Percentiles rank a stretch among this genome's conserved stretches.
phyloP scores from a whole-genome alignment of 2,797 vertebrate genomes.

The Dermochelys coriacea region DNA sequence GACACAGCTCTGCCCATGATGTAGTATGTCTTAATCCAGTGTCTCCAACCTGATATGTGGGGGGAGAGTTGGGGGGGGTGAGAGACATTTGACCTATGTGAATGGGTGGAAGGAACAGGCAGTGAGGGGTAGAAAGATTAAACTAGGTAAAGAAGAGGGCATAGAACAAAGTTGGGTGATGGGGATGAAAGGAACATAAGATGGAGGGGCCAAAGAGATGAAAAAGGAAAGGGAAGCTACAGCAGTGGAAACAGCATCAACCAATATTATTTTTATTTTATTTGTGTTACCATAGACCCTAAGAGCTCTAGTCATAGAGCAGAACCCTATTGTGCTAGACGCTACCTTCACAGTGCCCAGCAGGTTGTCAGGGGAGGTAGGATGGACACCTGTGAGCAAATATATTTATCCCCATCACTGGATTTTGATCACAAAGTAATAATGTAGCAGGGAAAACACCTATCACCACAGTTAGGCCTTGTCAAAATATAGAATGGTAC shows the following conservation, averaged over 20 bases:
- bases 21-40: background rate
- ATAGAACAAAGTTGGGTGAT: rapidly evolving
- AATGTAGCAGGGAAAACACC: background rate
- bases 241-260: background rate
- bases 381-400: background rate
- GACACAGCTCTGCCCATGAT: background rate
- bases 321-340: background rate
- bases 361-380: background rate
- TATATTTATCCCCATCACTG: background rate
- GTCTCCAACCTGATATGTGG: background rate
- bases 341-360: background rate
- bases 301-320: background rate
- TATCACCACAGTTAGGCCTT: background rate
- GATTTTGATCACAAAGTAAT: background rate
- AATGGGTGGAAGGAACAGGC: background rate
- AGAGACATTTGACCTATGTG: background rate
- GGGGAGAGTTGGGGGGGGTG: background rate
- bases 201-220: background rate
- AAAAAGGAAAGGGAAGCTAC: rapidly evolving
- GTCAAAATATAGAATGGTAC: background rate
- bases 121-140: background rate
- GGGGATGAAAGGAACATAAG: background rate
- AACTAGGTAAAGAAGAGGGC: background rate
- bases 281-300: background rate
- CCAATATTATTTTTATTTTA: background rate